A percentile compares a stretch with the other conserved stretches of the same genome.
These are phyloP conservation scores for Eonycteris spelaea DNA, from an alignment of 2,113 vertebrate species.

Conservation along the genomic window DNA sequence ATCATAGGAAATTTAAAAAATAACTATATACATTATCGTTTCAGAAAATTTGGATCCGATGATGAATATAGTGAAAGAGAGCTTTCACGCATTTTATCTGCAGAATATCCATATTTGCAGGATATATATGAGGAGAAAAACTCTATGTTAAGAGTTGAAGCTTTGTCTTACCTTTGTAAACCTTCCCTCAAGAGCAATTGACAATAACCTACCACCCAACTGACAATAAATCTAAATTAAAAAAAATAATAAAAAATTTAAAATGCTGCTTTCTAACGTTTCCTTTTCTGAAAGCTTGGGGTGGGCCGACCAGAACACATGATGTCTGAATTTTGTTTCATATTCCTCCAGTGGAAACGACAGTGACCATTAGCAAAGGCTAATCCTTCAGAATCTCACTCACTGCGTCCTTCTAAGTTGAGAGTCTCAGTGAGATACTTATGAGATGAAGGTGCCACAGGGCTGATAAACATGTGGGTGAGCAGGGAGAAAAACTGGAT, in stretches of 20 bases:
- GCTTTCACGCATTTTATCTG: neutral
- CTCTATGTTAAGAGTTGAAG: neutral
- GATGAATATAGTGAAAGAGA: neutral
- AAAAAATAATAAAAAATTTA: neutral
- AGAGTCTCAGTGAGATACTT: neutral
- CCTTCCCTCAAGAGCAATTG: neutral
- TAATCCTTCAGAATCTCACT: neutral
- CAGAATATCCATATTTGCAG: neutral
- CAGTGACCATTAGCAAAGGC: neutral
- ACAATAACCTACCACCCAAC: neutral
- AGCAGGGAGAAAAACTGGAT: neutral
- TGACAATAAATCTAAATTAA: neutral
- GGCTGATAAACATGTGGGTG: accelerated
- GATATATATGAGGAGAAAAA: neutral
- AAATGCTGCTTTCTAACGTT: neutral
- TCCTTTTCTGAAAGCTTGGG: neutral
- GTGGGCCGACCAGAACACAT: neutral
- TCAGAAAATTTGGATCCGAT: neutral
- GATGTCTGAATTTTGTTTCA: neutral
- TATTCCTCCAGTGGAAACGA: neutral
- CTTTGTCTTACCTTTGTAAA: neutral
- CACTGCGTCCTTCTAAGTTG: neutral
- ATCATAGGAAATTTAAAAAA: neutral
- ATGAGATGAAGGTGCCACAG: neutral
- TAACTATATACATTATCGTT: neutral